Base-by-base conservation (phyloP, 2,888 invertebrate genomes). In the Clepsis dumicolana region DNA sequence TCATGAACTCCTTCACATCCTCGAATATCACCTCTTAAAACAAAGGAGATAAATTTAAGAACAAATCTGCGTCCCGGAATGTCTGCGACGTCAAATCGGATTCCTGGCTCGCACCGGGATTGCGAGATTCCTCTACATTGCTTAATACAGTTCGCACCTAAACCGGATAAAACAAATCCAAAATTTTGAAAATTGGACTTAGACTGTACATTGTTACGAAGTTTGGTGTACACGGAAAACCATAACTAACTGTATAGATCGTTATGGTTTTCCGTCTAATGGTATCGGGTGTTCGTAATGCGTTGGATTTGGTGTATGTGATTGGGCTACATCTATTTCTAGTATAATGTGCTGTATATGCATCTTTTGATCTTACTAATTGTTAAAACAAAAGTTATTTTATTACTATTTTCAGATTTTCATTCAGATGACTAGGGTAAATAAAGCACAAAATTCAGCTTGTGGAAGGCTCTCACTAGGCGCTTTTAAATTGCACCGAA, bases 41-140 rank as follows among this genome's bases (percentile, higher is more conserved):
- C 24, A 35, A 16, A 29, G 27, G 32, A 63, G 60, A 59, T 62
- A 48, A 35, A 60, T 64, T 69, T 60, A 32, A 63, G 59, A 60
- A 64, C 50, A 66, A 71, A 73, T 68, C 65, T 70, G 54, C 62
- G 56, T 65, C 52, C 32, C 14, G 65, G 70, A 72, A 74, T 74
- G 72, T 71, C 64, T 65, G 68, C 63, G 64, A 65, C 64, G 60
- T 65, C 60, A 64, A 67, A 67, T 67, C 71, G 66, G 66, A 74
- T 73, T 72, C 72, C 66, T 41, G 50, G 52, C 59, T 64, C 53
- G 67, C 70, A 62, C 71, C 50, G 63, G 64, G 71, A 66, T 72
- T 57, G 70, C 56, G 53, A 62, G 65, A 73, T 74, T 71, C 72
- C 71, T 53, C 50, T 21, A 41, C 53, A 60, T 67, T 63, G 57